A percentile compares a stretch with the other conserved stretches of the same genome.
Evolutionary conservation across 2,113 vertebrate genomes (phyloP).

Genomic region (Sorex araneus): DNA sequence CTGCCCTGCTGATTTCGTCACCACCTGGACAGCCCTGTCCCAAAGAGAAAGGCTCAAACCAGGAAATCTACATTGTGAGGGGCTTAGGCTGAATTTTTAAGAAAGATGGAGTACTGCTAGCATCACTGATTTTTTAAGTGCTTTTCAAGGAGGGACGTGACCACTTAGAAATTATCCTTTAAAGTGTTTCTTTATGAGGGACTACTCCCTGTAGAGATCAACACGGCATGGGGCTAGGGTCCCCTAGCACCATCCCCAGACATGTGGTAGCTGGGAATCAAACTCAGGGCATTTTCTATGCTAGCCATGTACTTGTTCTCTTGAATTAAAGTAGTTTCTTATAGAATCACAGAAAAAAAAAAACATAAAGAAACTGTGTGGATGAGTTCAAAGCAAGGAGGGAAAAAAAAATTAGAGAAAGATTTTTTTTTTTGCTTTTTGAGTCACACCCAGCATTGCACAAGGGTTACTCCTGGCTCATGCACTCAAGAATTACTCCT

Average conservation of each 20-base stretch:
- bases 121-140: background rate
- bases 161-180: slow-evolving; percentile 32
- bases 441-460: no score
- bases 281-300: no score
- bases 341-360: slow-evolving; percentile 29
- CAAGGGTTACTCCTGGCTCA: no score
- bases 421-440: no score
- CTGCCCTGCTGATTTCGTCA: background rate
- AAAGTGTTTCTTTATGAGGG: slow-evolving; percentile 7
- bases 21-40: background rate
- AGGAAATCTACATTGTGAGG: background rate
- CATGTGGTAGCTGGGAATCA: no score
- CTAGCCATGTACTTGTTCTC: no score
- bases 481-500: no score
- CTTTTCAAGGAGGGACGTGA: background rate
- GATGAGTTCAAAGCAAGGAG: background rate
- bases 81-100: background rate
- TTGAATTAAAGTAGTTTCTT: background rate
- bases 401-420: background rate
- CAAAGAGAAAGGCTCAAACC: background rate
- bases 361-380: slow-evolving; percentile 23
- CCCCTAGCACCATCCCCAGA: no score
- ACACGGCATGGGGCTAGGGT: no score
- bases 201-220: background rate
- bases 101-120: background rate